Conservation (phyloP, 2,888 invertebrate genomes). For the Drosophila testacea region DNA sequence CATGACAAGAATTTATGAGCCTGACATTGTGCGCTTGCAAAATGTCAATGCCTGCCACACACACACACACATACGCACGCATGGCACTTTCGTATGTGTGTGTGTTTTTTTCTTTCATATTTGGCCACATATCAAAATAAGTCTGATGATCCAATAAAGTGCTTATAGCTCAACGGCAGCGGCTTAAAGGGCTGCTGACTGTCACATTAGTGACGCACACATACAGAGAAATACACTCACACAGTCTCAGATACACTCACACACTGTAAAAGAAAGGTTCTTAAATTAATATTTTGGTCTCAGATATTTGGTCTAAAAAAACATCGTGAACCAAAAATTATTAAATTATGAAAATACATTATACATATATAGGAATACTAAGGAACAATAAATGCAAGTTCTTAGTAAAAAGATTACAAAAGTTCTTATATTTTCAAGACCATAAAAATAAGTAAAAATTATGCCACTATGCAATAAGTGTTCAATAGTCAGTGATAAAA, state of each 20-base stretch:
- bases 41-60: conserved; percentile 72
- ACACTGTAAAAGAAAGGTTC: background rate
- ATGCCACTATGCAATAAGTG: too few relatives aligned
- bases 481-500: too few relatives aligned
- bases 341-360: too few relatives aligned
- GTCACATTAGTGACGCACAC: conserved; percentile 75
- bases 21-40: conserved; percentile 61
- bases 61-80: conserved; percentile 24
- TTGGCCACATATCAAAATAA: conserved; percentile 79
- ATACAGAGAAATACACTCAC: conserved; percentile 20
- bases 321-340: too few relatives aligned
- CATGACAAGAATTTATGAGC: conserved; percentile 77
- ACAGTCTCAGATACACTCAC: conserved; percentile 15
- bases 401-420: too few relatives aligned
- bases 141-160: conserved; percentile 83
- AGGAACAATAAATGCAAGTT: too few relatives aligned
- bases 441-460: too few relatives aligned
- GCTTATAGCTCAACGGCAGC: conserved; percentile 74
- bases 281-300: too few relatives aligned
- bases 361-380: too few relatives aligned
- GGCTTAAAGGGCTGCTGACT: conserved; percentile 73
- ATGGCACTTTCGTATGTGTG: background rate
- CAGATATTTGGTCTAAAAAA: too few relatives aligned
- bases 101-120: conserved; percentile 39
- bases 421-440: too few relatives aligned